phyloP scores from a whole-genome alignment of 2,888 invertebrate species.

The Hypomecis atomaria region DNA sequence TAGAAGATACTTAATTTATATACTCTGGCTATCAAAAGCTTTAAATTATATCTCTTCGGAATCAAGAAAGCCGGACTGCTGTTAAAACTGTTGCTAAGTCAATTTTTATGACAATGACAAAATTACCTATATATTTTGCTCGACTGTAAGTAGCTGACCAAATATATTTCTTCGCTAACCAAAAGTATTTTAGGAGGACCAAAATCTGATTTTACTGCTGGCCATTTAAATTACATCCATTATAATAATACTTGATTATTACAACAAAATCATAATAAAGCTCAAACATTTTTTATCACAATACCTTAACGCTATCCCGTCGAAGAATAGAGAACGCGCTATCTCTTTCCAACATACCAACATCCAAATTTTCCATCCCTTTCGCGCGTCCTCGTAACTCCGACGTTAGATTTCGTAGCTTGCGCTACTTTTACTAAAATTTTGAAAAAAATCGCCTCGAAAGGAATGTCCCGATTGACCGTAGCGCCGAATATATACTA shows the following conservation, averaged over 20 bases:
- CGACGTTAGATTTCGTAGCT: conserved; percentile 36
- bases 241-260: conserved; percentile 43
- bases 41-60: no score
- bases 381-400: conserved; percentile 21
- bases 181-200: no score
- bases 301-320: conserved; percentile 54
- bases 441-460: conserved; percentile 36
- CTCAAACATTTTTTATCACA: conserved; percentile 61
- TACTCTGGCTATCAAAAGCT: no score
- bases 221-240: background rate
- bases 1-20: no score
- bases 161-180: no score
- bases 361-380: conserved; percentile 6
- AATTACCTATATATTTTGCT: no score
- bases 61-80: no score
- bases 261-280: conserved; percentile 53
- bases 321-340: conserved; percentile 27
- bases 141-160: no score
- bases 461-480: conserved; percentile 49
- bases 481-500: conserved; percentile 56
- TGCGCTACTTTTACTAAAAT: conserved; percentile 31
- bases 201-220: no score
- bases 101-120: no score
- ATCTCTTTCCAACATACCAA: background rate
- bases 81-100: no score